These are phyloP conservation scores for Phyllotreta striolata DNA, from an alignment of 2,888 invertebrate genomes.

Conservation along the genomic window DNA sequence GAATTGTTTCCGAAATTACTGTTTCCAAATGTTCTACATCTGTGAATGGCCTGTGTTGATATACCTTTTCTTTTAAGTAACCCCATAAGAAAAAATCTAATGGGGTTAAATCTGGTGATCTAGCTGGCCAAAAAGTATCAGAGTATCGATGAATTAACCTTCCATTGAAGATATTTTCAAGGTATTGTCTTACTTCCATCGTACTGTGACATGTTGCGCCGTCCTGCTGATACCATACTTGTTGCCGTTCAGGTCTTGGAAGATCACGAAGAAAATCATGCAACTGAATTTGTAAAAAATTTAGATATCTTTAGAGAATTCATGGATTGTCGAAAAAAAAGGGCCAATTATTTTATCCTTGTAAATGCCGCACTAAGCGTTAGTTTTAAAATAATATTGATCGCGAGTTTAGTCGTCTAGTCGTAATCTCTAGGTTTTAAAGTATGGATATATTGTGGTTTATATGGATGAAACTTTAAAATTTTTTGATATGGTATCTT, in stretches of 20 bases:
- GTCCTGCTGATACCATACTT: slow-evolving; percentile 31
- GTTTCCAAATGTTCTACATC: no score
- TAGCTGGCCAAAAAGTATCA: no score
- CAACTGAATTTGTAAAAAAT: slow-evolving; percentile 16
- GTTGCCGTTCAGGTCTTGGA: slow-evolving; percentile 27
- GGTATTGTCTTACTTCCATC: slow-evolving; percentile 1
- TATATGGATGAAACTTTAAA: slow-evolving; percentile 1
- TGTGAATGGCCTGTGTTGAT: no score
- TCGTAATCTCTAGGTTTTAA: slow-evolving; percentile 9
- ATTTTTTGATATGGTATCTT: slow-evolving; percentile 11
- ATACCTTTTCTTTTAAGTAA: no score
- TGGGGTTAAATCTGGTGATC: no score
- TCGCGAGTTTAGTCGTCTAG: slow-evolving; percentile 9
- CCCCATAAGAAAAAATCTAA: no score
- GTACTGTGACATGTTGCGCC: slow-evolving; percentile 13
- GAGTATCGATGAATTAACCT: slow-evolving; percentile 2
- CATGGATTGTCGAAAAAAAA: slow-evolving; percentile 15
- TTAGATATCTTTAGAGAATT: slow-evolving; percentile 14
- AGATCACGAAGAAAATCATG: slow-evolving; percentile 26
- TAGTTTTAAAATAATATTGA: slow-evolving; percentile 20
- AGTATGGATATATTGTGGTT: neutral
- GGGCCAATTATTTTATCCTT: slow-evolving; percentile 22
- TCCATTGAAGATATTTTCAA: slow-evolving; percentile 1
- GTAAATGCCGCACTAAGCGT: slow-evolving; percentile 22
- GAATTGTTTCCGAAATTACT: no score